A percentile compares a stretch with the other conserved stretches of the same genome.
Evolutionary conservation across 1,140 invertebrate genomes (phyloP).

Genomic region (Sminthurides bifidus): DNA sequence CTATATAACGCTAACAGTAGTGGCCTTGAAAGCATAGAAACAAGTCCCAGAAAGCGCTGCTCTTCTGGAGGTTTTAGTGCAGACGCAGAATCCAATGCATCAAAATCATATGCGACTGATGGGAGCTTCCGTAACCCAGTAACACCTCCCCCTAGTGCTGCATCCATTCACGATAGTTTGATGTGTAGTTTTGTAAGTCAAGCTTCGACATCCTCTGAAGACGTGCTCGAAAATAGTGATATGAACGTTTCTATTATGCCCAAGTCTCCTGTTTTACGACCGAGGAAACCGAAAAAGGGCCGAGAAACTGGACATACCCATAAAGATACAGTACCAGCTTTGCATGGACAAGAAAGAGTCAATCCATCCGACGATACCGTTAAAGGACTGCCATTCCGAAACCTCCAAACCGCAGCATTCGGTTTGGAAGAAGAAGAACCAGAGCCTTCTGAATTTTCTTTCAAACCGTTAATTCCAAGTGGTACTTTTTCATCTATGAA

Average conservation of each 20-base stretch:
- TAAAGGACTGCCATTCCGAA: too few species aligned
- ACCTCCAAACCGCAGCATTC: too few species aligned
- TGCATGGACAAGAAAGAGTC: too few species aligned
- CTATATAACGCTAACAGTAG: constrained; percentile 25
- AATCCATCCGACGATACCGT: too few species aligned
- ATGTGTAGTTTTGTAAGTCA: constrained; percentile 13
- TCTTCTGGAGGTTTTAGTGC: constrained; percentile 6
- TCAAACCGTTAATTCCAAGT: neutral
- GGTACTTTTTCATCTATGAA: neutral
- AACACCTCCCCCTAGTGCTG: constrained; percentile 22
- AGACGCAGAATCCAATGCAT: constrained; percentile 8
- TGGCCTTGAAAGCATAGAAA: constrained; percentile 17
- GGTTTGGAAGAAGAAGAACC: constrained; percentile 8
- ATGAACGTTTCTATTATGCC: neutral
- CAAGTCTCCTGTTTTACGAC: constrained; percentile 14
- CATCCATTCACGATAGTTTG: constrained; percentile 13
- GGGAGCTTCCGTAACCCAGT: constrained; percentile 13
- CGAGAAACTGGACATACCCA: constrained; percentile 1
- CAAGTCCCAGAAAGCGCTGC: constrained; percentile 15
- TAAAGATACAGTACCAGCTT: too few species aligned
- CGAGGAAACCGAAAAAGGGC: neutral
- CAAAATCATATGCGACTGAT: constrained; percentile 9
- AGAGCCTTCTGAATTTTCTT: neutral
- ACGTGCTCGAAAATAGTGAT: neutral
- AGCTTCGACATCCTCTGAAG: constrained; percentile 17